Conservation (phyloP, 2,113 vertebrate genomes). For the Podarcis raffonei region DNA sequence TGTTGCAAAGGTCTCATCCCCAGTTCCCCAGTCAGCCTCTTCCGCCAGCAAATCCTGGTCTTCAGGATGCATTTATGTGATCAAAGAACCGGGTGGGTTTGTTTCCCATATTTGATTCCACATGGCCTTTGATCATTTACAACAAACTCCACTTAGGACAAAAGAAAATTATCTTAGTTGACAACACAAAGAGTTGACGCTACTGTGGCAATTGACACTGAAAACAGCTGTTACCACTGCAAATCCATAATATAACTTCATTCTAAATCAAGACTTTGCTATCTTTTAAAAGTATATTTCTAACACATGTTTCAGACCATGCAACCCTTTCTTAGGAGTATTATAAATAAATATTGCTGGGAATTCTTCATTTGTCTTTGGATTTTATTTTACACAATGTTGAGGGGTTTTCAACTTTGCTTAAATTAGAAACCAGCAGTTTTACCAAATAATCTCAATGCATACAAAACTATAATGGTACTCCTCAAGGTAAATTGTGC, state of each 20-base stretch:
- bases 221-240: background rate
- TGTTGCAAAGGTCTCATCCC: background rate
- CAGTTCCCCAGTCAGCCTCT: background rate
- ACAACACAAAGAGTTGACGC: background rate
- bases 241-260: background rate
- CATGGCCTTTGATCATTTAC: background rate
- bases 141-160: background rate
- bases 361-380: background rate
- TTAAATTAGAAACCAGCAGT: constrained; percentile 4
- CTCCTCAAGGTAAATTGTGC: constrained; percentile 45
- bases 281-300: background rate
- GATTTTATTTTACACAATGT: background rate
- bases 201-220: background rate
- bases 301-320: background rate
- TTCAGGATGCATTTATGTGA: background rate
- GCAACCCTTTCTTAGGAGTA: background rate
- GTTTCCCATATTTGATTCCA: background rate
- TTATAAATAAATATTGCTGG: background rate
- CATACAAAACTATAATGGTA: constrained; percentile 40
- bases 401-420: background rate
- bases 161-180: background rate
- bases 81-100: background rate
- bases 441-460: background rate
- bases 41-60: background rate
- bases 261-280: background rate